Evolutionary conservation across 2,888 invertebrate genomes (phyloP), one percentile per base, ranked within the genome.

Genomic region (Stramonita haemastoma): DNA sequence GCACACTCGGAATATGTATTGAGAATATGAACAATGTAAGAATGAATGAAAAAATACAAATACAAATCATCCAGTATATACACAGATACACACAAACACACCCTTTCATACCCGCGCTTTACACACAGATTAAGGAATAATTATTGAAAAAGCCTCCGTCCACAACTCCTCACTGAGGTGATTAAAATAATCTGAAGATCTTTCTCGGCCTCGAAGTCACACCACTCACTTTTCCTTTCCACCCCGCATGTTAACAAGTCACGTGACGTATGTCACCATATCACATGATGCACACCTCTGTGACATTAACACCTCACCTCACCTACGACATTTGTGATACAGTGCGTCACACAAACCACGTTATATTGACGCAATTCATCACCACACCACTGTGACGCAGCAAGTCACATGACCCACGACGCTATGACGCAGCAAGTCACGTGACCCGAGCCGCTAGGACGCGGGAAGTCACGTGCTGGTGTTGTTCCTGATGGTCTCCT

Each of bases 401-500:
- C 5, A 1, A 73, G n/a, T 73, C 73, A 73, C 73, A n/a, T 11
- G 73, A 22, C 22, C 70, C 70, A 8, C 11, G 57, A 57, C 8
- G 11, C 57, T 57, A 17, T 57, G 57, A 60, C 60, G 60, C 22
- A 60, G 2, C 60, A 60, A 15, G 22, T 15, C 60, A 13, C 60
- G 13, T 60, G 60, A 60, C 60, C 60, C 36, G 46, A 2, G 19
- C 66, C 66, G 66, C 17, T 22, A 26, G 36, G 81, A 83, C 81
- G 81, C 36, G 46, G 36, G 22, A 19, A 60, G 34, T 90, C 89
- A 70, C 66, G 84, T 73, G 73, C 17, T 29, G 46, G 90, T 90
- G 81, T 91, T 73, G 89, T 92, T 91, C 29, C 89, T 88, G 32
- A 94, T 94, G 13, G 91, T 90, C 85, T 94, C 92, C 11, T 91